These are phyloP conservation scores for Homalodisca vitripennis DNA, from an alignment of 1,140 invertebrate genomes.

Conservation along the genomic window DNA sequence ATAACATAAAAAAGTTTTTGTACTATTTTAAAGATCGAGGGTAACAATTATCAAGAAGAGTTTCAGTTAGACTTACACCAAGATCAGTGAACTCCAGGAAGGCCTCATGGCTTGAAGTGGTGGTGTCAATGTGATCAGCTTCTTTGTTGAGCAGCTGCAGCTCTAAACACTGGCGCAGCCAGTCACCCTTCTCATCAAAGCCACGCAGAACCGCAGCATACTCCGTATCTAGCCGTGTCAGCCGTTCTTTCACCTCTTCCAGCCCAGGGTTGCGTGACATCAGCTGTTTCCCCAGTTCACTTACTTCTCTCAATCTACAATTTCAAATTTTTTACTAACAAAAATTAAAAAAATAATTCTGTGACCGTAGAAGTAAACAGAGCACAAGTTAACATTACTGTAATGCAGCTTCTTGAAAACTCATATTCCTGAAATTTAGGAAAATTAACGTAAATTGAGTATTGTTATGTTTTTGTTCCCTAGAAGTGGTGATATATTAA, in stretches of 20 bases:
- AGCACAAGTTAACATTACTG: no score
- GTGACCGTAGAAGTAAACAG: no score
- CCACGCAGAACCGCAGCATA: slow-evolving; percentile 71
- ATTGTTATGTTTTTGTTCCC: no score
- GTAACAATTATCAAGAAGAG: no score
- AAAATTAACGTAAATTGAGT: no score
- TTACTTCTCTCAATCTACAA: slow-evolving; percentile 77
- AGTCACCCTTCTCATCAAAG: slow-evolving; percentile 80
- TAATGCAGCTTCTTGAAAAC: no score
- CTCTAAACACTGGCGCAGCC: slow-evolving; percentile 81
- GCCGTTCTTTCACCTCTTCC: slow-evolving; percentile 66
- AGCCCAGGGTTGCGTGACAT: slow-evolving; percentile 66
- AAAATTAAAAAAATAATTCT: no score
- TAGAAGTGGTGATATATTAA: no score
- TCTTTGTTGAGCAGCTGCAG: slow-evolving; percentile 92
- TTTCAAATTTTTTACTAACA: no score
- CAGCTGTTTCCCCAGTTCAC: slow-evolving; percentile 72
- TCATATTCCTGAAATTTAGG: no score
- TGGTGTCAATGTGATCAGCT: slow-evolving; percentile 95
- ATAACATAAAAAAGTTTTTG: no score
- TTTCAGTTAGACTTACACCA: slow-evolving; percentile 71
- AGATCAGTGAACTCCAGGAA: slow-evolving; percentile 88
- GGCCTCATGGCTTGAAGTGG: slow-evolving; percentile 89
- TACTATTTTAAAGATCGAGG: no score
- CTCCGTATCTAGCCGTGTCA: slow-evolving; percentile 73